A percentile compares a stretch with the other conserved stretches of the same genome.
Conservation (phyloP, 2,888 invertebrate species). For the Nebria salina region DNA sequence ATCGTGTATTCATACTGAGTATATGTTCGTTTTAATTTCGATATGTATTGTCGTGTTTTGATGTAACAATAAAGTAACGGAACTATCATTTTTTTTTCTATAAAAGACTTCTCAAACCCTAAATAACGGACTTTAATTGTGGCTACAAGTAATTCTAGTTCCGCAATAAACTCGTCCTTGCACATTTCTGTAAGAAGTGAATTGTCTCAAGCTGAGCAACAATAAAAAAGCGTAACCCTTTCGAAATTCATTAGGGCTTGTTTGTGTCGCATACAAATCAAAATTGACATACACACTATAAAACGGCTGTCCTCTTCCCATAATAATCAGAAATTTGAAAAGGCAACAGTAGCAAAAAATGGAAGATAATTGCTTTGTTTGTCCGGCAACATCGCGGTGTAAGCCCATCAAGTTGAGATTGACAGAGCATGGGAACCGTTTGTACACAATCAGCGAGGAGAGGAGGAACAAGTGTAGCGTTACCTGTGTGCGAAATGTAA, state of each 20-base stretch:
- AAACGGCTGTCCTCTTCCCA: slow-evolving; percentile 3
- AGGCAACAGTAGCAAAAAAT: background rate
- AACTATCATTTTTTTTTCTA: background rate
- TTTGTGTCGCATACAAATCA: slow-evolving; percentile 3
- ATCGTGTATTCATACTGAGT: too few relatives aligned
- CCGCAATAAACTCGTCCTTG: background rate
- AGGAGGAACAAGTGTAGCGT: slow-evolving; percentile 35
- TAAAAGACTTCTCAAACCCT: background rate
- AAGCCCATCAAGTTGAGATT: slow-evolving; percentile 11
- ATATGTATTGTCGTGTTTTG: too few relatives aligned
- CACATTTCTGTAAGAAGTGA: background rate
- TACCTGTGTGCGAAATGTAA: slow-evolving; percentile 36
- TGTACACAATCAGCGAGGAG: background rate
- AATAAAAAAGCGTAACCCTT: slow-evolving; percentile 4
- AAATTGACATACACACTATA: slow-evolving; percentile 5
- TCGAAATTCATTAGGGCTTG: slow-evolving; percentile 8
- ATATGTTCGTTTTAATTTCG: too few relatives aligned
- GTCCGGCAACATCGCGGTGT: background rate
- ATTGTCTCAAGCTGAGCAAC: background rate
- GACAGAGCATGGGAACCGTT: slow-evolving; percentile 17
- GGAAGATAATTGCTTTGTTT: slow-evolving; percentile 15
- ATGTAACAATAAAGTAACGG: background rate
- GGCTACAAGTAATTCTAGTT: background rate
- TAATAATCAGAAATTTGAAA: background rate
- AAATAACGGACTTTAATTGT: background rate